Base-by-base conservation (phyloP, 2,888 invertebrate genomes). In the Halictus ligatus region DNA sequence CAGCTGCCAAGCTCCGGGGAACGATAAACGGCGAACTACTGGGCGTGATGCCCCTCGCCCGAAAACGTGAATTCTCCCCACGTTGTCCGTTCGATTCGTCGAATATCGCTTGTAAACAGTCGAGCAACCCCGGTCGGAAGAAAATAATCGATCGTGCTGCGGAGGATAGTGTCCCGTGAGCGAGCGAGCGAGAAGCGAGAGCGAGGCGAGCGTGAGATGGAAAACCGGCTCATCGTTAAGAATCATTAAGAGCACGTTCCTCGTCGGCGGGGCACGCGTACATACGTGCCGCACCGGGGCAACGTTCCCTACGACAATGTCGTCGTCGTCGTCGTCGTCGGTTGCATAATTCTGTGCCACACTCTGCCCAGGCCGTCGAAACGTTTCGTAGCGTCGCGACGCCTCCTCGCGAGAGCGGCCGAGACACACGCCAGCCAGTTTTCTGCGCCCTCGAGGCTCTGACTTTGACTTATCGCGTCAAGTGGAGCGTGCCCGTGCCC, bases 331-430 rank as follows among this genome's bases (percentile, higher is more conserved):
- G 13, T 25, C 35, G 54, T 54, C 21, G 21, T 54, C 54, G 21
- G 76, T 85, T 80, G 76, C 50, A 43, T 84, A 85, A 85, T 84
- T 84, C n/a, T 13, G 10, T 8, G 72, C 29, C 15, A 84, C 79
- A 74, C 79, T 84, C 80, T 54, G 8, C 54, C 8, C 54, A 21
- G 54, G 21, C 54, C 54, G 8, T 54, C 60, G 21, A 79, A 84
- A 43, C 48, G 75, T 71, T 75, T 25, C 54, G 46, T 64, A 15
- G 21, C 29, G 72, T 43, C 60, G 21, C 50, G 64, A 54, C 54
- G 21, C 54, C 54, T 54, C 21, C 54, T 54, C 54, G 54, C 8
- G 54, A 54, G 54, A 54, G 21, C 21, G 54, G 21, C 25, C 60
- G 60, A n/a, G 48, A 50, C n/a, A 74, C 73, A 40, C 58, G 72